Evolutionary conservation across 2,888 invertebrate genomes (phyloP), one percentile per base, ranked within the genome.

Genomic region (Geotrupes spiniger): DNA sequence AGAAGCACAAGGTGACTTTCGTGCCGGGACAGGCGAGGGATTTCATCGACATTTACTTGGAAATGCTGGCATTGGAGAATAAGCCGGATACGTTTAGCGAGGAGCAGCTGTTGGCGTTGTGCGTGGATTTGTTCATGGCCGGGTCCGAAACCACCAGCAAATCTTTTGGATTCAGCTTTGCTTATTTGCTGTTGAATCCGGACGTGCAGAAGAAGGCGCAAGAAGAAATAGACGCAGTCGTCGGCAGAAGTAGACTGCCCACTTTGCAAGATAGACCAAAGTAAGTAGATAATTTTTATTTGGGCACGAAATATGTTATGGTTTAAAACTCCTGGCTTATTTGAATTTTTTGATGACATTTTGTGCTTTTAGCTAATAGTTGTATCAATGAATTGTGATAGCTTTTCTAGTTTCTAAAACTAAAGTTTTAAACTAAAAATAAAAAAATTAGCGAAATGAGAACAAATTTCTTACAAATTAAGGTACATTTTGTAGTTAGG

Each of bases 131-230:
- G 78, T 92, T 92, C 61, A 83, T 91, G 78, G 92, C 91, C 14
- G 92, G 91, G 0, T 87, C 90, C 0, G 92, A 92, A 72, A 92
- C 92, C 0, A 90, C 91, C 0, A 85, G 83, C 42, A 90, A 91
- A 66, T 83, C 85, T 25, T 74, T 91, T 62, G 83, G 85, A 17
- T 90, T 90, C 63, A 81, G 84, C 49, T 87, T 91, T 59, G 76
- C 89, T 55, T 85, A 89, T 63, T 68, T 92, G 58, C 78, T 89
- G 3, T 73, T 85, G 11, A 79, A 85, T 60, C 87, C 84, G 12
- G 78, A 83, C 1, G 81, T 90, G 0, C 90, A 91, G 63, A 78
- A 70, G 56, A 86, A 83, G 62, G 88, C 87, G 0, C 89, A 86
- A 59, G 80, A 81, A 42, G 91, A 92, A 74, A 86, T 92, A 37